These are phyloP conservation scores for Leptinotarsa haldemani DNA, from an alignment of 2,888 invertebrate species.

Conservation along the genomic window DNA sequence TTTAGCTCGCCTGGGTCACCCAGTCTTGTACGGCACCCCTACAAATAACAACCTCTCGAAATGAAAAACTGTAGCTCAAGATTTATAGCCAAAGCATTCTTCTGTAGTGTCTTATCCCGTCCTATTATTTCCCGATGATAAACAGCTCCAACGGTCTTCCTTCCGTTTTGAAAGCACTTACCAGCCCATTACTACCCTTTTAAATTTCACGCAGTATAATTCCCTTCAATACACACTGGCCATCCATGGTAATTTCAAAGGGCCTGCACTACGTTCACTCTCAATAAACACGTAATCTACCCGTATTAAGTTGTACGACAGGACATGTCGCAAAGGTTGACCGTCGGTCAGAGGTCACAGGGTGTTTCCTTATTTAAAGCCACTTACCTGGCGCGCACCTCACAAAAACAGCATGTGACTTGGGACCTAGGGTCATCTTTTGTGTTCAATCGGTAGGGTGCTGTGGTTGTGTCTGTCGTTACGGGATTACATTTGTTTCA, in stretches of 20 bases:
- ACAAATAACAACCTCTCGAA: not conserved
- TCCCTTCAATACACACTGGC: slow-evolving; percentile 13
- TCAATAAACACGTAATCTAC: slow-evolving; percentile 44
- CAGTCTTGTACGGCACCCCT: not conserved
- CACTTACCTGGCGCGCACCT: slow-evolving; percentile 31
- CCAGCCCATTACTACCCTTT: slow-evolving; percentile 36
- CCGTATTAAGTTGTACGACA: slow-evolving; percentile 22
- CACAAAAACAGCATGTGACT: slow-evolving; percentile 24
- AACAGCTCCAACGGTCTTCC: slow-evolving; percentile 35
- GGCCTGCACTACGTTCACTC: slow-evolving; percentile 30
- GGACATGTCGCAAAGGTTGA: slow-evolving; percentile 30
- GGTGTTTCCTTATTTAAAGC: slow-evolving; percentile 29
- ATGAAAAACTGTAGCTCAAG: not conserved
- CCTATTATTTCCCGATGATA: slow-evolving; percentile 21
- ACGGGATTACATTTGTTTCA: not conserved
- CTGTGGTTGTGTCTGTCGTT: not conserved
- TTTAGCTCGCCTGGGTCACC: no score
- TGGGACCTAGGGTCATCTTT: not conserved
- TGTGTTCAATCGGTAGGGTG: not conserved
- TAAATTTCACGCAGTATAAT: slow-evolving; percentile 37
- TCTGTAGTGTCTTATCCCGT: not conserved
- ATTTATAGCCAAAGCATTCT: slow-evolving; percentile 9
- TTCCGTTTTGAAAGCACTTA: slow-evolving; percentile 34
- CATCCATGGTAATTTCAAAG: slow-evolving; percentile 9
- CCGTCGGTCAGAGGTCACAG: slow-evolving; percentile 41